A percentile compares a stretch with the other conserved stretches of the same genome.
Conservation (phyloP, 2,888 invertebrate species). For the Lissocephala sabroskyi region DNA sequence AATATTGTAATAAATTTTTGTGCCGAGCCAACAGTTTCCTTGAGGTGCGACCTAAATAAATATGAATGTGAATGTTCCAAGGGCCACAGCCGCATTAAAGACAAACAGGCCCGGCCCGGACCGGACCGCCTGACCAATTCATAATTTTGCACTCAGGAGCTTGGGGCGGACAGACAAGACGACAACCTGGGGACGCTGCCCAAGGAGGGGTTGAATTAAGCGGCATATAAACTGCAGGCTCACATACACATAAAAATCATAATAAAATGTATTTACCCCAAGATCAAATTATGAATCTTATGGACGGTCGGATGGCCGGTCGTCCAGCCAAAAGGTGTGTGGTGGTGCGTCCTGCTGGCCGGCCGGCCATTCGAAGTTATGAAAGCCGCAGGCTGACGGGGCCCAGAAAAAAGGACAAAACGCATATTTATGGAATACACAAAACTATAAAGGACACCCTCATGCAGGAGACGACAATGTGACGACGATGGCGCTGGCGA, state of each 20-base stretch:
- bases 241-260: constrained; percentile 56
- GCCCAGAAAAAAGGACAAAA: constrained; percentile 53
- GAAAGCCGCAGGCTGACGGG: constrained; percentile 52
- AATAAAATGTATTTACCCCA: constrained; percentile 70
- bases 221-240: constrained; percentile 55
- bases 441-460: constrained; percentile 57
- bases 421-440: constrained; percentile 63
- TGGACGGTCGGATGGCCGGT: constrained; percentile 29
- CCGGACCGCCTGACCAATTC: constrained; percentile 53
- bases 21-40: constrained; percentile 34
- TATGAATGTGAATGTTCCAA: constrained; percentile 68
- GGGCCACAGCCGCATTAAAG: constrained; percentile 69
- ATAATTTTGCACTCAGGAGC: constrained; percentile 59
- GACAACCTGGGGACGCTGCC: too few species aligned
- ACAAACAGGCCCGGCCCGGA: constrained; percentile 47
- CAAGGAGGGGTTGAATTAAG: constrained; percentile 19
- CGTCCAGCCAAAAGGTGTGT: constrained; percentile 59
- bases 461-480: constrained; percentile 42
- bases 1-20: constrained; percentile 50
- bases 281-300: constrained; percentile 70
- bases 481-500: constrained; percentile 53
- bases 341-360: too few species aligned
- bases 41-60: constrained; percentile 66
- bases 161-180: constrained; percentile 17
- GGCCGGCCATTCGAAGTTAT: constrained; percentile 41